Evolutionary conservation across 2,888 invertebrate genomes (phyloP).

Genomic region (Ceriagrion tenellum): DNA sequence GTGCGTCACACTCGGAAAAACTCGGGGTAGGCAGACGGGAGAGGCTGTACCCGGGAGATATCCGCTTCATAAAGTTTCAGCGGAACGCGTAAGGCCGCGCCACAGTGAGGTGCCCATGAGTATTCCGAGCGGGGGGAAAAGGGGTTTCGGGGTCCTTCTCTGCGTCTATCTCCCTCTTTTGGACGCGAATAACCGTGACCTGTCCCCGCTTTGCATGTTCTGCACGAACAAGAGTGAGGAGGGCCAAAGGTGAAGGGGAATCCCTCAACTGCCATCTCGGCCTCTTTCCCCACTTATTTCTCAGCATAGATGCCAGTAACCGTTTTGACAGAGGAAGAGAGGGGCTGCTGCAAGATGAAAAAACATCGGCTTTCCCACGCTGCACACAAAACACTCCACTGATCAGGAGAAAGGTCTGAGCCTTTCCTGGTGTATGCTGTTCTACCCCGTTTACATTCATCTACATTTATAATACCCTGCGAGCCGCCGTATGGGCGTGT

Average conservation of each 20-base stretch:
- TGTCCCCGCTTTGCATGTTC: conserved; percentile 23
- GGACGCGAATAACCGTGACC: background rate
- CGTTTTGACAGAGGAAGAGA: too few species aligned
- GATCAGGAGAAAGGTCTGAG: too few species aligned
- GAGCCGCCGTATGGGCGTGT: too few species aligned
- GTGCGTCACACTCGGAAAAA: background rate
- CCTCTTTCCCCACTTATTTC: too few species aligned
- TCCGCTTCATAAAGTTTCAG: conserved; percentile 51
- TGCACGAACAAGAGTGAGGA: conserved; percentile 9
- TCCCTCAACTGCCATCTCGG: conserved; percentile 17
- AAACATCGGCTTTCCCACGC: too few species aligned
- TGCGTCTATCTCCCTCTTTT: too few species aligned
- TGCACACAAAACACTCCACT: too few species aligned
- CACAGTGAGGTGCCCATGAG: background rate
- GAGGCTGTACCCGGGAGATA: background rate
- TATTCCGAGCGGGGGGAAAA: background rate
- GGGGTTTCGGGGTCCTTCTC: background rate
- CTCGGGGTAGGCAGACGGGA: background rate
- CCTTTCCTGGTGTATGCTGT: too few species aligned
- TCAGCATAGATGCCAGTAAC: too few species aligned
- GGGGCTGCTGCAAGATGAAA: too few species aligned
- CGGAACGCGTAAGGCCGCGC: background rate
- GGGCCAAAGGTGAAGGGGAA: background rate
- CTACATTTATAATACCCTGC: too few species aligned
- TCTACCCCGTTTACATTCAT: too few species aligned